Conservation (phyloP, 1,140 invertebrate genomes). For the Thaumetopoea pityocampa region DNA sequence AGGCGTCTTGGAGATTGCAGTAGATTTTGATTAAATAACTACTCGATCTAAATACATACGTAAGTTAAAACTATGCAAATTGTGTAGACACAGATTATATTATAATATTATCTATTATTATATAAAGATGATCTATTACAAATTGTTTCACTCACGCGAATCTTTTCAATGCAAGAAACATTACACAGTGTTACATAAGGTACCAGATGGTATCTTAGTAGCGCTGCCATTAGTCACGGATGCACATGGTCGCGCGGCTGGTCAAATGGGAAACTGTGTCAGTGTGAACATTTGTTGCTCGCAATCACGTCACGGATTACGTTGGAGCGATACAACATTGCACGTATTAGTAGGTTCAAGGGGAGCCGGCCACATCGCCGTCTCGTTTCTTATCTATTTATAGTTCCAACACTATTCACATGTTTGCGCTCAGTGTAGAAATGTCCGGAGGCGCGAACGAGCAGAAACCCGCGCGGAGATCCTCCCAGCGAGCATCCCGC, state of each 20-base stretch:
- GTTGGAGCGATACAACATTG: conserved; percentile 42
- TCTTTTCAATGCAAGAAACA: conserved; percentile 20
- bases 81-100: too few relatives aligned
- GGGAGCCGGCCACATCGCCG: conserved; percentile 67
- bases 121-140: too few relatives aligned
- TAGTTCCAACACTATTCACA: conserved; percentile 67
- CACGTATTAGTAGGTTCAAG: conserved; percentile 67
- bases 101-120: too few relatives aligned
- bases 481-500: conserved; percentile 24
- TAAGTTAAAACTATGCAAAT: too few relatives aligned
- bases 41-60: too few relatives aligned
- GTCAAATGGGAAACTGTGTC: conserved; percentile 69
- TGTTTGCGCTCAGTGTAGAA: conserved; percentile 66
- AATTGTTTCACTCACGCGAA: conserved; percentile 14
- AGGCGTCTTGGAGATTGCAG: too few relatives aligned
- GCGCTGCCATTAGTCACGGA: conserved; percentile 36
- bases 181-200: conserved; percentile 21
- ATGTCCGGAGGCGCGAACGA: conserved; percentile 61
- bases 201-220: too few relatives aligned
- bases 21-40: too few relatives aligned
- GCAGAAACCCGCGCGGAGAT: conserved; percentile 37
- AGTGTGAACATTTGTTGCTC: conserved; percentile 62
- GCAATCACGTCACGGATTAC: conserved; percentile 55
- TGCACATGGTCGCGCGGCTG: conserved; percentile 55
- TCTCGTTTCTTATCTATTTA: conserved; percentile 69